Conservation (phyloP, 23 tunicate genomes). For the Ascidia mentula region DNA sequence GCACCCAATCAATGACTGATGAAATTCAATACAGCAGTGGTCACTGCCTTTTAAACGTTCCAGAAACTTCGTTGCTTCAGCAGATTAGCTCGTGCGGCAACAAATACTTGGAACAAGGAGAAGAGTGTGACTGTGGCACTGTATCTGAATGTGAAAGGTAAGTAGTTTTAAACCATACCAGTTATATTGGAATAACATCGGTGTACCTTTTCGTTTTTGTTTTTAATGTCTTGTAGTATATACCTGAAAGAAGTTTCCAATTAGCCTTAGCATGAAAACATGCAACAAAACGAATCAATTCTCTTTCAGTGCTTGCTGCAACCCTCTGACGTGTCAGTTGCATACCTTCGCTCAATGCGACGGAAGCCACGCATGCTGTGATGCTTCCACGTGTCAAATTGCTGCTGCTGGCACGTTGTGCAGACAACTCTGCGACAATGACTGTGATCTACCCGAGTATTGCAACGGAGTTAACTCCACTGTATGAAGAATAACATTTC, state of each 20-base stretch:
- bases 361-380: constrained; percentile 4
- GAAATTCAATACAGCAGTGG: neutral
- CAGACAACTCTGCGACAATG: neutral
- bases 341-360: neutral
- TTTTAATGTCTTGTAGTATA: too few species aligned
- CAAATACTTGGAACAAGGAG: neutral
- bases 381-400: neutral
- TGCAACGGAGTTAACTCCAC: neutral
- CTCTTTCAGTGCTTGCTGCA: neutral
- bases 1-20: neutral
- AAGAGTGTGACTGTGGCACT: neutral
- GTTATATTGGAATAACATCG: too few species aligned
- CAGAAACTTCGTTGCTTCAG: neutral
- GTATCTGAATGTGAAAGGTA: neutral
- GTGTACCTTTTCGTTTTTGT: too few species aligned
- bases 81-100: neutral
- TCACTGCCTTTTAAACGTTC: neutral
- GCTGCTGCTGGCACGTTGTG: neutral
- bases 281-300: too few species aligned
- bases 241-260: too few species aligned
- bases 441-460: neutral
- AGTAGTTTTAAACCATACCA: too few species aligned
- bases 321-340: neutral
- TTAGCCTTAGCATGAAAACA: too few species aligned
- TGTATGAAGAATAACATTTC: too few species aligned